Percentiles rank a stretch among this genome's conserved stretches.
Evolutionary conservation across 2,888 invertebrate genomes (phyloP).

Genomic region (Cepaea hortensis): DNA sequence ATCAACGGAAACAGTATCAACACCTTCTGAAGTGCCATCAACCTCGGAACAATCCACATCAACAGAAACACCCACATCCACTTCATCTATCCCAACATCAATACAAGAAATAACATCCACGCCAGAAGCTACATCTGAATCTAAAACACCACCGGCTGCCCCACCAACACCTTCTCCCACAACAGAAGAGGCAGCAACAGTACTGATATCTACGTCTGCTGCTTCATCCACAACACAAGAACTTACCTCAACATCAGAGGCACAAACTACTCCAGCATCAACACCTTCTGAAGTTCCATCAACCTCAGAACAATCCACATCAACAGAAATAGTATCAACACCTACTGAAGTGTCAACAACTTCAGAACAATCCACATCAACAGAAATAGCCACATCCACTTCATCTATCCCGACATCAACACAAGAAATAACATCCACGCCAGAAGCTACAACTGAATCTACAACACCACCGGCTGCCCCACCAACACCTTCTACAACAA

Average conservation of each 20-base stretch:
- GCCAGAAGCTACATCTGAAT: not conserved
- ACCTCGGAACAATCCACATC: not conserved
- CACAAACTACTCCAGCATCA: not conserved
- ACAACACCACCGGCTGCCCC: no score
- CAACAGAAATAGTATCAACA: not conserved
- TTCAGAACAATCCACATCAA: not conserved
- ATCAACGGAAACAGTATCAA: not conserved
- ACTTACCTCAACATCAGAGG: no score
- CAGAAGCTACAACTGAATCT: not conserved
- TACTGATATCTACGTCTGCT: not conserved
- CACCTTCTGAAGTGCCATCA: not conserved
- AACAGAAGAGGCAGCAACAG: not conserved
- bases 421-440: not conserved
- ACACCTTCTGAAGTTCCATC: not conserved
- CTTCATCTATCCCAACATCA: not conserved
- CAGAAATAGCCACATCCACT: not conserved
- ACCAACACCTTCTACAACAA: no score
- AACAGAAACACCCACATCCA: conserved; percentile 1
- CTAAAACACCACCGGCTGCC: not conserved
- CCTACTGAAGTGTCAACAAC: not conserved
- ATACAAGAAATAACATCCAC: conserved; percentile 3
- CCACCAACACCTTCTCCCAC: not conserved
- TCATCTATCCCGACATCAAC: no score
- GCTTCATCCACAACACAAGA: no score
- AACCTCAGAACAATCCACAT: not conserved